Conservation (phyloP, 2,113 vertebrate species). For the Actenoides hombroni region DNA sequence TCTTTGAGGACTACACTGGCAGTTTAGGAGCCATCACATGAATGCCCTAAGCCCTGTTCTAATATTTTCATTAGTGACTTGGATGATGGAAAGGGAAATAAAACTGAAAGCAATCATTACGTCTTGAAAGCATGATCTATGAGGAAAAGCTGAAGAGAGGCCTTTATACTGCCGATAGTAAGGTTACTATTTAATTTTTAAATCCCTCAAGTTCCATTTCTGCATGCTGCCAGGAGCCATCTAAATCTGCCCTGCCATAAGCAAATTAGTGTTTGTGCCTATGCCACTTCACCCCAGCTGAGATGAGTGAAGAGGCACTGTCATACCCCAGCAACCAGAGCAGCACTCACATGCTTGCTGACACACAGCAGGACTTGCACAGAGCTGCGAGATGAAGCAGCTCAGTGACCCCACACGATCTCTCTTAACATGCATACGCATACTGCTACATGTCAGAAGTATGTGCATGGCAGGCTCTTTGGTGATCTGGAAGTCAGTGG, state of each 20-base stretch:
- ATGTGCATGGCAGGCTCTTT: neutral
- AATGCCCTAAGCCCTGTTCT: neutral
- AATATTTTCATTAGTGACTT: neutral
- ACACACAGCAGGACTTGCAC: neutral
- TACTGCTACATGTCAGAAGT: neutral
- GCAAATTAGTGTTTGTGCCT: neutral
- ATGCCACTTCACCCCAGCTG: neutral
- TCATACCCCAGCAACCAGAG: neutral
- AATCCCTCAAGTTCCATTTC: neutral
- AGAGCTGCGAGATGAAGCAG: neutral
- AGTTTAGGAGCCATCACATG: neutral
- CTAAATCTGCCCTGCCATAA: neutral
- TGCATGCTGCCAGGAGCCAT: neutral
- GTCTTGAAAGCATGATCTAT: neutral
- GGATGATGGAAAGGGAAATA: neutral
- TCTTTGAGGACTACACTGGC: neutral
- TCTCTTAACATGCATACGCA: neutral
- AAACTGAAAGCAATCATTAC: neutral
- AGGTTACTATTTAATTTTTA: neutral
- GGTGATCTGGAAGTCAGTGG: neutral
- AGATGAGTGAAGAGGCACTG: neutral
- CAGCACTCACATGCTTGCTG: neutral
- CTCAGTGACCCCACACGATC: neutral
- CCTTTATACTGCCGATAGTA: neutral
- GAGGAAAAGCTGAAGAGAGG: neutral